These are phyloP conservation scores for Ploceus nigricollis DNA, from an alignment of 2,113 vertebrate genomes.

Conservation along the genomic window DNA sequence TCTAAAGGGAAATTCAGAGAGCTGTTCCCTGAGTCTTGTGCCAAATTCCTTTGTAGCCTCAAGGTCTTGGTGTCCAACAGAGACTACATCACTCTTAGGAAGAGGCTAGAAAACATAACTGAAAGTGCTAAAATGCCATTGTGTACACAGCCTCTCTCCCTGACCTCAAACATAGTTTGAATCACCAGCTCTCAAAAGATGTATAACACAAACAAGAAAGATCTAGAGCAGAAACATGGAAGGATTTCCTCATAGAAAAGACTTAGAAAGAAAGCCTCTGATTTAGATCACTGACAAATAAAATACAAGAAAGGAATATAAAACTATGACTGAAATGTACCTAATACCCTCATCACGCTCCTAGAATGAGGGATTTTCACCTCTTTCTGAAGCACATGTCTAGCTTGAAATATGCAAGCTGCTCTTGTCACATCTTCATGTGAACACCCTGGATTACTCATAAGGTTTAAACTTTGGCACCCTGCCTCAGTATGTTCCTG, in stretches of 20 bases:
- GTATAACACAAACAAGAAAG: not conserved
- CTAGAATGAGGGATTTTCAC: not conserved
- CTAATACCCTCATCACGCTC: not conserved
- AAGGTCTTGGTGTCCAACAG: not conserved
- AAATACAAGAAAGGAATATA: not conserved
- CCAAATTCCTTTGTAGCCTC: slow-evolving; percentile 43
- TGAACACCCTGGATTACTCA: not conserved
- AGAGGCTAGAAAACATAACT: slow-evolving; percentile 2
- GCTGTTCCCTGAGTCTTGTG: not conserved
- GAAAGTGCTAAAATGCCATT: slow-evolving; percentile 21
- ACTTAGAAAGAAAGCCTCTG: not conserved
- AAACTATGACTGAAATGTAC: not conserved
- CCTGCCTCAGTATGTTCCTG: not conserved
- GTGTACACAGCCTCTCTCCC: not conserved
- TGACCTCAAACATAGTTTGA: not conserved
- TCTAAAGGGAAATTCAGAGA: slow-evolving; percentile 15
- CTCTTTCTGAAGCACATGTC: not conserved
- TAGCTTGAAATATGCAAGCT: not conserved
- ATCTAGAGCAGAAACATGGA: not conserved
- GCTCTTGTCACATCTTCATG: not conserved
- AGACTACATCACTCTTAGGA: not conserved
- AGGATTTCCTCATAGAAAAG: not conserved
- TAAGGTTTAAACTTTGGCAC: not conserved
- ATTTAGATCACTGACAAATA: not conserved
- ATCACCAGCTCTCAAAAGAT: not conserved